Base-by-base conservation (phyloP, 2,797 vertebrate species). In the Scomberomorus guttatus region DNA sequence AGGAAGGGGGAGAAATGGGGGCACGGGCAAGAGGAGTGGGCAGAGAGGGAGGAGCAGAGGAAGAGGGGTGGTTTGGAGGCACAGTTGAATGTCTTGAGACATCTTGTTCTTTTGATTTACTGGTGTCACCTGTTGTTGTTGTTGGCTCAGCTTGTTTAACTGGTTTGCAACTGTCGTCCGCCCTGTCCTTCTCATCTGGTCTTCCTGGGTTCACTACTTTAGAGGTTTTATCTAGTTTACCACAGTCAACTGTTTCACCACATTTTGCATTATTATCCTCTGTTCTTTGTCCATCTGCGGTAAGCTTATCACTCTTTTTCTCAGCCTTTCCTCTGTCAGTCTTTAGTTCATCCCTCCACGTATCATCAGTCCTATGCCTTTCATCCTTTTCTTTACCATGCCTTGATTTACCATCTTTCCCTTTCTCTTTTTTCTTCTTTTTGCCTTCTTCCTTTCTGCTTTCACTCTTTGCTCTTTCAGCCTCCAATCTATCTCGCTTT, bases 71-170 rank as follows among this genome's bases (percentile, higher is more conserved):
- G 74, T 77, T 84, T 50, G 84, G 85, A 85, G 85, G 89, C 83
- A 79, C 87, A 77, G 81, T 62, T 73, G 75, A 85, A 87, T 87
- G 85, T 86, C 85, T 92, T 29, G 74, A 79, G 80, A 78, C 2
- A 20, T 92, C 92, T 78, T 90, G 90, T 75, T 92, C 91, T 86
- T 91, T 92, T 90, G 90, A 91, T 91, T 92, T 93, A 91, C 59
- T 87, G 77, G 57, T 54, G 69, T 93, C 91, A 89, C 89, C 92
- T 88, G 87, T 89, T 79, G 85, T 72, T 81, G 81, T 64, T 89
- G 56, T 80, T 57, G 77, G 86, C 74, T 93, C 92, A 42, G 77
- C 83, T 70, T 87, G 88, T 87, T 84, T 91, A 77, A 83, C 88
- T 83, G 77, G 82, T 82, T 81, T 92, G 83, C 75, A 87, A 76